A percentile compares a stretch with the other conserved stretches of the same genome.
phyloP scores from a whole-genome alignment of 1,140 invertebrate genomes.

The Chionoecetes opilio region DNA sequence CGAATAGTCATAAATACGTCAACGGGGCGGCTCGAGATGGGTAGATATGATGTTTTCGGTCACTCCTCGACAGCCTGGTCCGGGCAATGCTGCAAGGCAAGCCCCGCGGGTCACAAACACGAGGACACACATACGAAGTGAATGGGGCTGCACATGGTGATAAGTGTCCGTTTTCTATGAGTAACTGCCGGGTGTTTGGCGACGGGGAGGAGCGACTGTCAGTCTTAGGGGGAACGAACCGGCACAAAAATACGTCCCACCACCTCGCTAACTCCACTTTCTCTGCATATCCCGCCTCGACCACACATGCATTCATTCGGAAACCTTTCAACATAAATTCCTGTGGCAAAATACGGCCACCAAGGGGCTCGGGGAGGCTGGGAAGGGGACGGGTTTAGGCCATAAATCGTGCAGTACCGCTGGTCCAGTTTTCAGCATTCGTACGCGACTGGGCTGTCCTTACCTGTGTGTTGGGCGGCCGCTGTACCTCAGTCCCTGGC shows the following conservation, averaged over 20 bases:
- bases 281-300: background rate
- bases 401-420: slow-evolving; percentile 71
- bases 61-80: slow-evolving; percentile 42
- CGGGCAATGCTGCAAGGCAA: background rate
- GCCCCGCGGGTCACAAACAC: background rate
- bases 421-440: slow-evolving; percentile 78
- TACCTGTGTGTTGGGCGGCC: slow-evolving; percentile 79
- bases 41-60: slow-evolving; percentile 42
- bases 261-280: background rate
- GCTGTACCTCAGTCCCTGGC: slow-evolving; percentile 75
- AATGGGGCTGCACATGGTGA: slow-evolving; percentile 77
- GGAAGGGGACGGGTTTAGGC: slow-evolving; percentile 34
- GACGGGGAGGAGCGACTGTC: slow-evolving; percentile 79
- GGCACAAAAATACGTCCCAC: slow-evolving; percentile 68
- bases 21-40: slow-evolving; percentile 45
- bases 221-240: slow-evolving; percentile 76
- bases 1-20: slow-evolving; percentile 69
- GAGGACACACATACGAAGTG: slow-evolving; percentile 68
- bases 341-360: slow-evolving; percentile 6
- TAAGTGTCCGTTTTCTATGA: slow-evolving; percentile 79
- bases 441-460: slow-evolving; percentile 78
- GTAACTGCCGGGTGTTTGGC: slow-evolving; percentile 77
- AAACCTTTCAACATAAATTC: slow-evolving; percentile 36
- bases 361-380: background rate
- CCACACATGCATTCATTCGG: slow-evolving; percentile 20